phyloP scores from a whole-genome alignment of 2,888 invertebrate species.

The Silvanus unidentatus region DNA sequence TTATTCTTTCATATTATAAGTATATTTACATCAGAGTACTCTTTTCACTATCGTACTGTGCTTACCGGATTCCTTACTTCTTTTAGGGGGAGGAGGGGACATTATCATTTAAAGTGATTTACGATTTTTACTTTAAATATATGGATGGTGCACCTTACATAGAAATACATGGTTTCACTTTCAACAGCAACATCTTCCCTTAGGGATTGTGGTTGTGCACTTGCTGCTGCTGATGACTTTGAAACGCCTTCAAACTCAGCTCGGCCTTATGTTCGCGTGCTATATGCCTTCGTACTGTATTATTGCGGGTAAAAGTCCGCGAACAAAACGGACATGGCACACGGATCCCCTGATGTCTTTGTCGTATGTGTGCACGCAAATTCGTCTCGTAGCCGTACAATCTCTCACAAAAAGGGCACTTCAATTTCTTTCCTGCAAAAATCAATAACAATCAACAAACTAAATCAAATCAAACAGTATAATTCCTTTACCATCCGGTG shows the following conservation, averaged over 20 bases:
- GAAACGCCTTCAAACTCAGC: constrained; percentile 50
- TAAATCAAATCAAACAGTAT: constrained; percentile 1
- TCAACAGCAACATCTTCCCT: constrained; percentile 22
- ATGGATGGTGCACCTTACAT: neutral
- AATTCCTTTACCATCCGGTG: constrained; percentile 66
- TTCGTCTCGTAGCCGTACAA: constrained; percentile 91
- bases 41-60: too few relatives aligned
- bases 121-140: too few relatives aligned
- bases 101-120: too few relatives aligned
- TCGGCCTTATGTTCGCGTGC: constrained; percentile 82
- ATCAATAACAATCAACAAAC: constrained; percentile 11
- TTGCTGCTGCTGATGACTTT: constrained; percentile 48
- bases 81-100: neutral
- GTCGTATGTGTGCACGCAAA: constrained; percentile 83
- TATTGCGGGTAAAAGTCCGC: constrained; percentile 87
- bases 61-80: too few relatives aligned
- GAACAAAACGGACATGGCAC: constrained; percentile 88
- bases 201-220: constrained; percentile 62
- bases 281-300: constrained; percentile 85
- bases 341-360: constrained; percentile 86
- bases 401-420: constrained; percentile 88
- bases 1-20: too few relatives aligned
- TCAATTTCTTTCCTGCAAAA: constrained; percentile 78
- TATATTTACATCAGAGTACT: too few relatives aligned
- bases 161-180: neutral